Base-by-base conservation (phyloP, 2,113 vertebrate species). In the Suncus etruscus region DNA sequence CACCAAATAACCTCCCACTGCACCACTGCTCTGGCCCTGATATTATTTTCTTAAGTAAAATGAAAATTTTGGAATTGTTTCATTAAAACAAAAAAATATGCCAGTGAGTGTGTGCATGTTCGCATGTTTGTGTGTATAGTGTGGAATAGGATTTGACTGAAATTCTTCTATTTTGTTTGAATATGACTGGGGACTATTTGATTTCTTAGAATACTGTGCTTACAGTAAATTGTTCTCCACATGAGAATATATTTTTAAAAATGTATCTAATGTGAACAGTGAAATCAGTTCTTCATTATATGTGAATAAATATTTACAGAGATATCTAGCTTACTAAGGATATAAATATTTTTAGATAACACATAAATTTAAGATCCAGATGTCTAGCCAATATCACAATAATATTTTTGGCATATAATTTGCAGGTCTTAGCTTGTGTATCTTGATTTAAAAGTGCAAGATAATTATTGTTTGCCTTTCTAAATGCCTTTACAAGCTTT, bases 311-410 rank as follows among this genome's bases (percentile, higher is more conserved):
- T 92, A n/a, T 66, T 80, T 73, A 50, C 11, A 50, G 15, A 18
- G 14, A 63, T 86, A 79, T 39, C 81, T 83, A 47, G 47, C 80
- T 54, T 89, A 27, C 54, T 27, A 89, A 88, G 27, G 1, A 20
- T 89, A 8, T 22, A n/a, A 48, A 79, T 48, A 72, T 47, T 54
- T 93, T 65, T 12, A 39, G 54, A 32, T 81, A 45, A 91, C 50
- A 92, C 31, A 72, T 87, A 58, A 92, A 93, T 22, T 78, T 69
- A 88, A 70, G 58, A 78, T 92, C 65, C 77, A 90, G 65, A 87
- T 81, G 81, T 31, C 78, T 82, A 90, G 48, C 31, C 51, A 77
- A 14, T 88, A 89, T 87, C 87, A 82, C 94, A 66, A 45, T 68
- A 89, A 69, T 93, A 81, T 90, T 87, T 89, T 92, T 86, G 32